Conservation (phyloP, 2,113 vertebrate species). For the Tyrannus savana region DNA sequence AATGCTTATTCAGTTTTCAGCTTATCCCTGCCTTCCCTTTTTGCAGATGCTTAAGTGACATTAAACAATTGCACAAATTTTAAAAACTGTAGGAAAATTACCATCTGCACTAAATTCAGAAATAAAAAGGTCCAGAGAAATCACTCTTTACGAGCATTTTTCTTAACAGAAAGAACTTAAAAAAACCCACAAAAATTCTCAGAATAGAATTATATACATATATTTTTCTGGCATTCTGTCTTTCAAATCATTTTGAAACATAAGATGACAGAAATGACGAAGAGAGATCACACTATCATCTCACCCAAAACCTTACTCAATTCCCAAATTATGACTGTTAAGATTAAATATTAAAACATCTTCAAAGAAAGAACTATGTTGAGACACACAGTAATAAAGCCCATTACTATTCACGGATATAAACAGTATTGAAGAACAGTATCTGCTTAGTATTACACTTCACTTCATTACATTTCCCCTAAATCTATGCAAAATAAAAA, state of each 20-base stretch:
- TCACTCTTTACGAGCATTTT: conserved; percentile 63
- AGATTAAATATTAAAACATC: conserved; percentile 52
- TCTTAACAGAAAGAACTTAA: conserved; percentile 62
- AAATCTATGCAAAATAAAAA: conserved; percentile 57
- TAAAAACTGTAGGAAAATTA: conserved; percentile 71
- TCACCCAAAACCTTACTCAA: neutral
- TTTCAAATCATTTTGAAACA: conserved; percentile 60
- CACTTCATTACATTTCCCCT: neutral
- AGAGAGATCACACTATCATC: neutral
- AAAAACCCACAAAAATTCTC: conserved; percentile 59
- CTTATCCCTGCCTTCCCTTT: conserved; percentile 67
- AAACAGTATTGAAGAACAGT: conserved; percentile 48
- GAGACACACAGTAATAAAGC: conserved; percentile 3
- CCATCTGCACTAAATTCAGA: conserved; percentile 69
- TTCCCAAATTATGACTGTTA: conserved; percentile 13
- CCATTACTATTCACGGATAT: conserved; percentile 44
- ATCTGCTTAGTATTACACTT: conserved; percentile 45
- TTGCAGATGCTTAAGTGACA: conserved; percentile 74
- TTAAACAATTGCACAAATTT: conserved; percentile 76
- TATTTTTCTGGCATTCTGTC: conserved; percentile 25
- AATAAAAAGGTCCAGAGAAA: conserved; percentile 72
- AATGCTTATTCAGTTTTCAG: conserved; percentile 77
- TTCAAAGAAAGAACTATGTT: neutral
- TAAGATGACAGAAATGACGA: conserved; percentile 47
- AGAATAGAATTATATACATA: conserved; percentile 19